phyloP scores from a whole-genome alignment of 1,140 invertebrate species.

The Oncopodura yosiiana region DNA sequence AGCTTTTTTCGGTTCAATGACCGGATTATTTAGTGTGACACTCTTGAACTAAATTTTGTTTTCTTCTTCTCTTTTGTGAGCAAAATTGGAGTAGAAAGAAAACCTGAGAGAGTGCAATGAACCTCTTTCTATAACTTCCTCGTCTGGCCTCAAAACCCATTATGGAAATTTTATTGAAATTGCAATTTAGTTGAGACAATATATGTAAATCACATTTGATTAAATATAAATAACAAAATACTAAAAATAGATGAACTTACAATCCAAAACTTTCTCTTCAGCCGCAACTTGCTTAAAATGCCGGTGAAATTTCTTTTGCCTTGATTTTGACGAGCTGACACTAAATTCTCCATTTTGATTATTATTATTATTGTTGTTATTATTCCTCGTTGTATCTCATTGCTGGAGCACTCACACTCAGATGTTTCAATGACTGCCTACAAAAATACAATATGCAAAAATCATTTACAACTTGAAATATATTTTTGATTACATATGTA shows the following conservation, averaged over 20 bases:
- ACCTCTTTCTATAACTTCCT: no score
- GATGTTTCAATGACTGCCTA: conserved; percentile 42
- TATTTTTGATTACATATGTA: no score
- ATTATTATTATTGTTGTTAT: neutral
- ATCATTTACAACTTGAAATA: neutral
- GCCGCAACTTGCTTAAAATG: conserved; percentile 61
- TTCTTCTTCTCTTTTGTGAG: no score
- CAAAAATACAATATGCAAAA: conserved; percentile 22
- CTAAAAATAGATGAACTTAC: conserved; percentile 45
- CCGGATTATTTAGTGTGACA: no score
- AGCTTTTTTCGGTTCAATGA: no score
- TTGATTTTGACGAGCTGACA: conserved; percentile 50
- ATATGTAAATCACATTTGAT: neutral
- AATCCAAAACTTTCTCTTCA: conserved; percentile 68
- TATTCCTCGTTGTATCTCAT: conserved; percentile 41
- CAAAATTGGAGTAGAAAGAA: no score
- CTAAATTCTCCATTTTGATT: conserved; percentile 11
- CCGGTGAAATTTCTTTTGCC: conserved; percentile 62
- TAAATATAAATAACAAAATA: neutral
- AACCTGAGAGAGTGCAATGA: no score
- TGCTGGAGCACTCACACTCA: conserved; percentile 42
- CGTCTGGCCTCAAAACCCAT: no score
- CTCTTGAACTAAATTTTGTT: no score
- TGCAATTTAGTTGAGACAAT: neutral
- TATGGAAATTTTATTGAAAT: neutral